These are phyloP conservation scores for Electrona antarctica DNA, from an alignment of 2,113 vertebrate species.

Conservation along the genomic window DNA sequence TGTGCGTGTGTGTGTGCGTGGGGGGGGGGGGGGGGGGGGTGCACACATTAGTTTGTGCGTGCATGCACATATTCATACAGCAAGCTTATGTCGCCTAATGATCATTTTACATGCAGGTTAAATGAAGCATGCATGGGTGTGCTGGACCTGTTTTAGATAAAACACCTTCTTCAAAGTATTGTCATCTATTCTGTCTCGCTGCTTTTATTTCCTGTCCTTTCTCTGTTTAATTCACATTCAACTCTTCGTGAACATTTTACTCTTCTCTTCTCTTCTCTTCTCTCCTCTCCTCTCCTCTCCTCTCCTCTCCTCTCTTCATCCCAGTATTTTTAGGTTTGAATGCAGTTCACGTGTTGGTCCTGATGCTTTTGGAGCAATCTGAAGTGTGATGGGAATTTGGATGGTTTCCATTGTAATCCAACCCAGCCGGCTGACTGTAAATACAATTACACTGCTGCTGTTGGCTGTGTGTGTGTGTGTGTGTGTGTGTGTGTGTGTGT, in stretches of 20 bases:
- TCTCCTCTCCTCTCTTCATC: background rate
- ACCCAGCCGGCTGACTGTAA: slow-evolving; percentile 38
- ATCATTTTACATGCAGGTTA: slow-evolving; percentile 13
- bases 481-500: slow-evolving; percentile 8
- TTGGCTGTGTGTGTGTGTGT: background rate
- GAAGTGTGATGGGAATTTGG: slow-evolving; percentile 13
- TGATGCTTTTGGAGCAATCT: slow-evolving; percentile 5
- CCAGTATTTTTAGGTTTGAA: background rate
- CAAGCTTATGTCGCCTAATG: background rate
- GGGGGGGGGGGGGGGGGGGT: no score
- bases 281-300: background rate
- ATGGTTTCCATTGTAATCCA: slow-evolving; percentile 36
- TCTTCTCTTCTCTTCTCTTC: background rate
- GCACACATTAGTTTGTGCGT: no score
- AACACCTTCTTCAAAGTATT: slow-evolving; percentile 21
- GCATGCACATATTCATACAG: no score
- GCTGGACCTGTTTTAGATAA: slow-evolving; percentile 13
- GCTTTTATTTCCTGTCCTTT: background rate
- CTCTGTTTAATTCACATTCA: background rate
- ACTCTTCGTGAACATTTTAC: background rate
- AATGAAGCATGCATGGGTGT: slow-evolving; percentile 31
- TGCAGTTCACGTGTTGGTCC: background rate
- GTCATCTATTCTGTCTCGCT: background rate
- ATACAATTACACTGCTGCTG: slow-evolving; percentile 32
- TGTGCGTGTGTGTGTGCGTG: no score